phyloP scores from a whole-genome alignment of 2,797 vertebrate species.

The Coregonus ussuriensis region DNA sequence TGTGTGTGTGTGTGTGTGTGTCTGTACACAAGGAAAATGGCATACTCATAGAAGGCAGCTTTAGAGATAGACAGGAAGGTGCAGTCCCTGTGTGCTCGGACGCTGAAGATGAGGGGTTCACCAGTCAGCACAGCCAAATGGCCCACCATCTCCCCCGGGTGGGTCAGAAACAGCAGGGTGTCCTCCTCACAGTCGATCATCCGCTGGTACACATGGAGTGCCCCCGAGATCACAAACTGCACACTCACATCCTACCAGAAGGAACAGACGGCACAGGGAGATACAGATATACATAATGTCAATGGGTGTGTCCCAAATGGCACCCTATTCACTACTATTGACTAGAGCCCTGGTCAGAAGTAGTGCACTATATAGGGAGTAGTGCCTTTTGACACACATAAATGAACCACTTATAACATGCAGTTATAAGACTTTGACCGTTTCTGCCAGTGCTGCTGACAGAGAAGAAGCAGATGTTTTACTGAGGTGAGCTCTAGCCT shows the following conservation, averaged over 20 bases:
- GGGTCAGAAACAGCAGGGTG: slow-evolving; percentile 88
- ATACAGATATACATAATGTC: not conserved
- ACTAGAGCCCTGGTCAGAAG: not conserved
- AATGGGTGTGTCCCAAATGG: not conserved
- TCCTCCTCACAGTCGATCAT: slow-evolving; percentile 90
- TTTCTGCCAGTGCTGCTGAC: not conserved
- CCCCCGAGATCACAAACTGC: slow-evolving; percentile 89
- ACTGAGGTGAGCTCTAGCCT: not conserved
- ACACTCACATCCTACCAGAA: slow-evolving; percentile 84
- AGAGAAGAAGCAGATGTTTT: not conserved
- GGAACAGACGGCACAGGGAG: not conserved
- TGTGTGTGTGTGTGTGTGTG: not conserved
- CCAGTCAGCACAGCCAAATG: slow-evolving; percentile 93
- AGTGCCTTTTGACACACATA: no score
- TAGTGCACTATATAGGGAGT: no score
- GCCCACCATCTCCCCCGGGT: slow-evolving; percentile 91
- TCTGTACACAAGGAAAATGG: not conserved
- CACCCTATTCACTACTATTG: not conserved
- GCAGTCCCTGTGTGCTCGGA: slow-evolving; percentile 89
- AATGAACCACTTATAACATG: no score
- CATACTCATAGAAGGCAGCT: slow-evolving; percentile 92
- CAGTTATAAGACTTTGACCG: not conserved
- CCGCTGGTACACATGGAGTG: slow-evolving; percentile 91
- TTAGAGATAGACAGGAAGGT: slow-evolving; percentile 91
- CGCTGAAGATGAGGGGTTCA: slow-evolving; percentile 92